Evolutionary conservation across 2,797 vertebrate genomes (phyloP), one percentile per base, ranked within the genome.

Genomic region (Sebastes glaucus): DNA sequence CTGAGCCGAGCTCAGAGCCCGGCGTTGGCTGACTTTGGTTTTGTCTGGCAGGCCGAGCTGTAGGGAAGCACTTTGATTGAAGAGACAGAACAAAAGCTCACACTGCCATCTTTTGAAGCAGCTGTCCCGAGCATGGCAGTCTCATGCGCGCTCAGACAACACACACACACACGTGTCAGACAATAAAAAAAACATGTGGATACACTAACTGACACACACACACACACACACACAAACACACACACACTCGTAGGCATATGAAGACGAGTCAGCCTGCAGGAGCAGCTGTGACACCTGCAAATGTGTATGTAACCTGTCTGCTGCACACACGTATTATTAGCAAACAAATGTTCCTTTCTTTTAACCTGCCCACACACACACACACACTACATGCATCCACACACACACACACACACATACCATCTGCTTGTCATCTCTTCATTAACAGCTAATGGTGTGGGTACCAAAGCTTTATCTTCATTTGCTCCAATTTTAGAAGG

Each of bases 21-120:
- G 9, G 61, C 57, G 84, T 92, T 93, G 93, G 90, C 90, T 85
- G 88, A 91, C 80, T 89, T 87, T 84, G 83, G 80, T 87, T 89
- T 87, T 71, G 90, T 90, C 91, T 94, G 91, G 89, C 88, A 89
- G 84, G 83, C 80, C 63, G 64, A 88, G 87, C 89, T 90, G 88
- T 83, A 64, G 90, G 89, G 90, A 88, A 90, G 88, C 87, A 74
- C 87, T 93, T 92, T 92, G 92, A 92, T 92, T 92, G 80, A 92
- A 86, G 88, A 93, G 86, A 91, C 81, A 81, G 84, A 92, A 91
- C 88, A 92, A 92, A 93, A 92, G 89, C 91, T 82, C 88, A 83
- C 78, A 61, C 87, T 89, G 84, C 71, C 83, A 84, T 88, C 85
- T 92, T 87, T 87, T 92, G 88, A 89, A 93, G 84, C 91, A 93